Percentiles rank a stretch among this genome's conserved stretches.
Evolutionary conservation across 2,113 vertebrate genomes (phyloP).

Genomic region (Aspiorhynchus laticeps): DNA sequence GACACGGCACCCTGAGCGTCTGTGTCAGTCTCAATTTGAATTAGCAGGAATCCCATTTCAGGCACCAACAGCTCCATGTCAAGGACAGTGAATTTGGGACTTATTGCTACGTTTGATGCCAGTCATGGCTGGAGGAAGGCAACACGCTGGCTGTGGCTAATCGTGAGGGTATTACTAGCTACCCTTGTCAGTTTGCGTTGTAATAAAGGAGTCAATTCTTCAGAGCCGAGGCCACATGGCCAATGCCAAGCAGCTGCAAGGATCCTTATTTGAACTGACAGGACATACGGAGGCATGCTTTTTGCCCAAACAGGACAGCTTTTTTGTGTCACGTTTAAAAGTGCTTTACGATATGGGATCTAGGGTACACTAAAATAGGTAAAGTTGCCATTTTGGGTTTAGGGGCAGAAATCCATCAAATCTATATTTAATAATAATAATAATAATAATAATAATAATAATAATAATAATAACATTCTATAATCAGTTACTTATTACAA

Average conservation of each 20-base stretch:
- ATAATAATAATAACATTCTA: too few species aligned
- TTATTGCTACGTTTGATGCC: constrained; percentile 13
- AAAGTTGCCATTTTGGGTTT: background rate
- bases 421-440: too few species aligned
- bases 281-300: background rate
- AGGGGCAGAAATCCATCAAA: too few species aligned
- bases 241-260: background rate
- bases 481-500: too few species aligned
- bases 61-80: constrained; percentile 31
- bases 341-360: background rate
- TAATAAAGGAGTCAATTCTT: constrained; percentile 17
- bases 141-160: constrained; percentile 12
- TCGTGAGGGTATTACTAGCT: constrained; percentile 1
- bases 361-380: background rate
- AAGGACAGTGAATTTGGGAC: constrained; percentile 40
- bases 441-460: too few species aligned
- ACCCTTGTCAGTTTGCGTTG: background rate
- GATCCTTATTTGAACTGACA: constrained; percentile 24
- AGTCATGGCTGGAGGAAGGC: constrained; percentile 40
- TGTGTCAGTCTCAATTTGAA: constrained; percentile 33
- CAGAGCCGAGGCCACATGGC: background rate
- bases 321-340: background rate
- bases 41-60: constrained; percentile 41
- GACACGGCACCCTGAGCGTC: background rate
- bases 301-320: background rate